A percentile compares a stretch with the other conserved stretches of the same genome.
These are phyloP conservation scores for Sterrhoptilus dennistouni DNA, from an alignment of 2,113 vertebrate species.

Conservation along the genomic window DNA sequence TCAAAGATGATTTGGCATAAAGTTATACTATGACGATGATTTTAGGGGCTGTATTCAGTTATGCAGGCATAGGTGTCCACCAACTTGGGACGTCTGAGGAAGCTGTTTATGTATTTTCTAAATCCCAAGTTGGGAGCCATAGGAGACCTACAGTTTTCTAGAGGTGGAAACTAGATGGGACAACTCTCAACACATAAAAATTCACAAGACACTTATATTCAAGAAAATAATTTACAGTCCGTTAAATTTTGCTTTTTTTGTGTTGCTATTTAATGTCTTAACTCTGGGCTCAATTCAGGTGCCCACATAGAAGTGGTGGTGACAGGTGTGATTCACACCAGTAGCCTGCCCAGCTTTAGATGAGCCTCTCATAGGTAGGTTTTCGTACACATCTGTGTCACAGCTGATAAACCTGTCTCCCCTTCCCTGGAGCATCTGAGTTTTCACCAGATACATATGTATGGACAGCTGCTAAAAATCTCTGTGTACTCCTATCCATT, in stretches of 20 bases:
- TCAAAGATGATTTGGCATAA: neutral
- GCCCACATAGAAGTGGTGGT: rapidly evolving
- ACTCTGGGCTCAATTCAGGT: neutral
- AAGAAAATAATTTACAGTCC: neutral
- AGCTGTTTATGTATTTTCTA: neutral
- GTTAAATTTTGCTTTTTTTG: neutral
- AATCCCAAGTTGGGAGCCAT: neutral
- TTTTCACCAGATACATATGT: rapidly evolving
- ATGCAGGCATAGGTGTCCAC: neutral
- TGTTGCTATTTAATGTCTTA: neutral
- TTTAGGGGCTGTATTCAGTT: neutral
- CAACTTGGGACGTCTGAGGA: neutral
- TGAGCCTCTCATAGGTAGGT: neutral
- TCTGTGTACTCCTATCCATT: neutral
- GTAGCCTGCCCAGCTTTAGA: neutral
- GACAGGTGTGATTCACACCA: neutral
- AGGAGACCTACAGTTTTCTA: neutral
- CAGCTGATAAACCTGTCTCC: neutral
- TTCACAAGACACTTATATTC: neutral
- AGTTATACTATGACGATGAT: neutral
- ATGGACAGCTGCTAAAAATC: neutral
- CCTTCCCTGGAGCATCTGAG: neutral
- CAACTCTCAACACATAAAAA: neutral
- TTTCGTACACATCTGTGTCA: neutral
- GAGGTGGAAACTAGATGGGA: neutral